These are phyloP conservation scores for Grapholita molesta DNA, from an alignment of 1,140 invertebrate genomes.

Conservation along the genomic window DNA sequence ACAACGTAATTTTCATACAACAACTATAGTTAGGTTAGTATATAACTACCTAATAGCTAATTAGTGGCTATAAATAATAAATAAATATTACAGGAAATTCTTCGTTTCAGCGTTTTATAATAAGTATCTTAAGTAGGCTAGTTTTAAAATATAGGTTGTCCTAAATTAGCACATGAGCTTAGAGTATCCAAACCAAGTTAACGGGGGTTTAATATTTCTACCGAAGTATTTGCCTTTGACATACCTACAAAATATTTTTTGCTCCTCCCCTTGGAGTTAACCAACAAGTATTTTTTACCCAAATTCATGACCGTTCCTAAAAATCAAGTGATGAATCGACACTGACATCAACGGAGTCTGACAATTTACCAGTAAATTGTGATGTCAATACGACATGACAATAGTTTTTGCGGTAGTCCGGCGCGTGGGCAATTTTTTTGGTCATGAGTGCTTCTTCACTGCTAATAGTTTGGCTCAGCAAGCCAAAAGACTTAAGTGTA, in stretches of 20 bases:
- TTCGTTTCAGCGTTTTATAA: too few relatives aligned
- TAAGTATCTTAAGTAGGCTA: too few relatives aligned
- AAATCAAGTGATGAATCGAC: neutral
- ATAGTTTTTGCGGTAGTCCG: conserved; percentile 20
- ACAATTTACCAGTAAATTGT: neutral
- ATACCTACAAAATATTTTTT: too few relatives aligned
- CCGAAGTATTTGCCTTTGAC: neutral
- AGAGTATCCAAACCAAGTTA: too few relatives aligned
- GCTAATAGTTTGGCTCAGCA: conserved; percentile 16
- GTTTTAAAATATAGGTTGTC: too few relatives aligned
- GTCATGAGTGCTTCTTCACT: conserved; percentile 23
- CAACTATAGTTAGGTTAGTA: too few relatives aligned
- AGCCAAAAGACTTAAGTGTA: conserved; percentile 20
- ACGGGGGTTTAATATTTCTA: too few relatives aligned
- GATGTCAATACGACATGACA: conserved; percentile 11
- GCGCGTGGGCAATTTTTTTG: conserved; percentile 25
- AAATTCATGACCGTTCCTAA: neutral
- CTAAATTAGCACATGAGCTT: too few relatives aligned
- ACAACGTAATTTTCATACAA: too few relatives aligned
- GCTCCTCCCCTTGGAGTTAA: neutral
- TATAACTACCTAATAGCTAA: too few relatives aligned
- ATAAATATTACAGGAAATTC: too few relatives aligned
- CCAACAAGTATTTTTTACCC: neutral
- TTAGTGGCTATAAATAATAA: too few relatives aligned
- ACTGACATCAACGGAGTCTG: neutral